Evolutionary conservation across 2,888 invertebrate genomes (phyloP).

Genomic region (Penaeus monodon): DNA sequence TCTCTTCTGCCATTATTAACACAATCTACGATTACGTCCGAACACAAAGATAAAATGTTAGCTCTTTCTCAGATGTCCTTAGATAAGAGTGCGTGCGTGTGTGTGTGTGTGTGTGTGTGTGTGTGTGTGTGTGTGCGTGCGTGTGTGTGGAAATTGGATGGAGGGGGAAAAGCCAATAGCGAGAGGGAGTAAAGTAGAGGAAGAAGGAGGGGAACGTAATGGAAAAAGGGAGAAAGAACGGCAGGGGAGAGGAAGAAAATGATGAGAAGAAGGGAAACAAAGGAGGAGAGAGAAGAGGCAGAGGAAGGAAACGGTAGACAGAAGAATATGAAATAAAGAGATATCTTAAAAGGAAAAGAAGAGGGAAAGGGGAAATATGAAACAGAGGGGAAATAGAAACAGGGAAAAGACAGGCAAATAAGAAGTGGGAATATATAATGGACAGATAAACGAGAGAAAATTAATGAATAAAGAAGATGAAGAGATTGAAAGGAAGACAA

Average conservation of each 20-base stretch:
- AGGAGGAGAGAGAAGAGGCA: conserved; percentile 1
- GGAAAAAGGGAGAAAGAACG: neutral
- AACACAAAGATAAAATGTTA: conserved; percentile 35
- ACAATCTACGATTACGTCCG: too few relatives aligned
- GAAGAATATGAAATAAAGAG: too few relatives aligned
- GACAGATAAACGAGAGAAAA: neutral
- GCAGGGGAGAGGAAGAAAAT: neutral
- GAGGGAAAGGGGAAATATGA: neutral
- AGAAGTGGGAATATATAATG: neutral
- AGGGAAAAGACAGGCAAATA: neutral
- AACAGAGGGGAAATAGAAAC: neutral
- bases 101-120: conserved; percentile 17
- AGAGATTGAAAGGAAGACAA: neutral
- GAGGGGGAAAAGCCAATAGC: too few relatives aligned
- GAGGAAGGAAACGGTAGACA: too few relatives aligned
- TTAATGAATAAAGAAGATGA: too few relatives aligned
- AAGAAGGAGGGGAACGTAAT: neutral
- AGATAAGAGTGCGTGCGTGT: conserved; percentile 17
- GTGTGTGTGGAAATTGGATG: neutral
- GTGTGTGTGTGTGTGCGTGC: conserved; percentile 7
- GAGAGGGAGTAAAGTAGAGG: too few relatives aligned
- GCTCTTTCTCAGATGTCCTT: neutral
- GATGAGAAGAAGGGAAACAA: neutral
- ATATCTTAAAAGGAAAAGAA: neutral
- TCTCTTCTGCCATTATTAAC: too few relatives aligned